Conservation (phyloP, 2,113 vertebrate genomes). For the Cariama cristata region DNA sequence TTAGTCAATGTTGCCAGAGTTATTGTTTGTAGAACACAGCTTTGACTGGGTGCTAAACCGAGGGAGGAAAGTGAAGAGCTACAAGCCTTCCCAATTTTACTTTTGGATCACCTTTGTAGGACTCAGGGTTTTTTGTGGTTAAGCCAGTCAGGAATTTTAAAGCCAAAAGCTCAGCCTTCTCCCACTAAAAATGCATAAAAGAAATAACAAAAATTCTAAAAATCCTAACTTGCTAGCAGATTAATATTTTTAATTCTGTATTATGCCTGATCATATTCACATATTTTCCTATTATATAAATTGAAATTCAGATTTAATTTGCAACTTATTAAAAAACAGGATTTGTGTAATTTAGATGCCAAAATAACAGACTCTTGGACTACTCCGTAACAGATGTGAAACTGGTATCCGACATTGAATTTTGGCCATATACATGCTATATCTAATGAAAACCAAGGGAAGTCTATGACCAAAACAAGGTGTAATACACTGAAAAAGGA, state of each 20-base stretch:
- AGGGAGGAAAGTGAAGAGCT: neutral
- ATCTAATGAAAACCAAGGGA: slow-evolving; percentile 12
- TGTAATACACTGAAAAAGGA: slow-evolving; percentile 13
- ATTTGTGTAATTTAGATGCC: slow-evolving; percentile 48
- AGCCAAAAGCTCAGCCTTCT: neutral
- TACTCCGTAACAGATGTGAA: slow-evolving; percentile 29
- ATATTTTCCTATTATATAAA: slow-evolving; percentile 22
- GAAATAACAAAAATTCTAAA: neutral
- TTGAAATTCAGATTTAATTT: slow-evolving; percentile 37
- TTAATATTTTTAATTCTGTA: neutral
- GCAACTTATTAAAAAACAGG: slow-evolving; percentile 5
- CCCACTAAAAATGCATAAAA: neutral
- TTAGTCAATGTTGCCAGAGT: neutral
- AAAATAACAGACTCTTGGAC: slow-evolving; percentile 35
- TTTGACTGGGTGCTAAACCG: neutral
- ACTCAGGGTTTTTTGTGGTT: neutral
- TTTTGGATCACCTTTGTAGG: neutral
- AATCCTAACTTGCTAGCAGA: neutral
- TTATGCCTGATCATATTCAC: neutral
- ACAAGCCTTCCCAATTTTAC: neutral
- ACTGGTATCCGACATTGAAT: slow-evolving; percentile 1
- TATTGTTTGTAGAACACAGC: neutral
- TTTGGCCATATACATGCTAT: neutral
- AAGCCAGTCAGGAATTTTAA: slow-evolving; percentile 27
- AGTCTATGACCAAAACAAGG: slow-evolving; percentile 8